phyloP scores from a whole-genome alignment of 2,797 vertebrate species.

The Tinamus major region DNA sequence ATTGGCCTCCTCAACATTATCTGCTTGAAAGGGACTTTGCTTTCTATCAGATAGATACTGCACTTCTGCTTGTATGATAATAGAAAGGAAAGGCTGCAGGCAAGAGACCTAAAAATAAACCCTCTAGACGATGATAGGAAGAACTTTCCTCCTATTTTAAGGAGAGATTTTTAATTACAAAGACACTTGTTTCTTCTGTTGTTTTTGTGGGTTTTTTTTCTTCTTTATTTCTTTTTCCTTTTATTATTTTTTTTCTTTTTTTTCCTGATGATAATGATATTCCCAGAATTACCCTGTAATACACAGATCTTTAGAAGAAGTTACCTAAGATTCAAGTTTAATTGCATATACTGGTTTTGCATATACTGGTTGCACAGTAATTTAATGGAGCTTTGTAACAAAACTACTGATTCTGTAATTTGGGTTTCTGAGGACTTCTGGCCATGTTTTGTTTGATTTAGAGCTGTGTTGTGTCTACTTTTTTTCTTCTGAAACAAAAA shows the following conservation, averaged over 20 bases:
- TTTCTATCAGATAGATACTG: background rate
- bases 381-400: background rate
- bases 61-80: background rate
- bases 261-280: slow-evolving; percentile 50
- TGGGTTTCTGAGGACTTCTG: slow-evolving; percentile 16
- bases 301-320: slow-evolving; percentile 52
- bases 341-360: background rate
- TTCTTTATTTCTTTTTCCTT: no score
- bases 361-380: slow-evolving; percentile 34
- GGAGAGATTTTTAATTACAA: slow-evolving; percentile 47
- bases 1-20: background rate
- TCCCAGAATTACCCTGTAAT: slow-evolving; percentile 47
- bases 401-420: background rate
- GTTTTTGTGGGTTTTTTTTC: no score
- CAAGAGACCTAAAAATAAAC: slow-evolving; percentile 53
- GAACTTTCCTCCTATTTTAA: slow-evolving; percentile 14
- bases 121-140: background rate
- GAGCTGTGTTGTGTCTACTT: background rate
- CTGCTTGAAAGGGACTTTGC: background rate
- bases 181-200: slow-evolving; percentile 51
- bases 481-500: slow-evolving; percentile 10
- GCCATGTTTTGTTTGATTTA: background rate
- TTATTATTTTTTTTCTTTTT: slow-evolving; percentile 6
- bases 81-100: slow-evolving; percentile 7
- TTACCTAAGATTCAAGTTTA: background rate